Conservation (phyloP, 1,140 invertebrate genomes). For the Lordiphosa clarofinis region DNA sequence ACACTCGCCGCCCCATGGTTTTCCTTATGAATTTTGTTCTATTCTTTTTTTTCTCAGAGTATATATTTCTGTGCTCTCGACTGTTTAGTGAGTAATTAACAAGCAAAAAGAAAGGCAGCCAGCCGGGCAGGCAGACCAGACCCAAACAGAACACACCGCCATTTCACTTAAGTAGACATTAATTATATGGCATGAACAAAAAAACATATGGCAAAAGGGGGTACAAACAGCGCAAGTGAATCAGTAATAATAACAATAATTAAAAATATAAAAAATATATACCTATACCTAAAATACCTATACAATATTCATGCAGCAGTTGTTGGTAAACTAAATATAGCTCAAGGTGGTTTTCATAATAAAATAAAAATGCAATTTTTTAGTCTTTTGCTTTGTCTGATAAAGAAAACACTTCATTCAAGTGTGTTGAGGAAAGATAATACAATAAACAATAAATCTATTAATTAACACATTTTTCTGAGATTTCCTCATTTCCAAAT, state of each 20-base stretch:
- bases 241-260: constrained; percentile 55
- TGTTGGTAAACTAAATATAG: constrained; percentile 51
- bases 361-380: no score
- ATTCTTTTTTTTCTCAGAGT: constrained; percentile 6
- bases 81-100: constrained; percentile 75
- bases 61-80: constrained; percentile 19
- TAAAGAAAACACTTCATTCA: no score
- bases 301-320: constrained; percentile 36
- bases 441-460: no score
- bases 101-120: constrained; percentile 31
- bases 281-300: constrained; percentile 20
- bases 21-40: constrained; percentile 33
- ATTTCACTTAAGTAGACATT: constrained; percentile 75
- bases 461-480: constrained; percentile 14
- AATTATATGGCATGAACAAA: constrained; percentile 57
- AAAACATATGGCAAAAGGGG: constrained; percentile 19
- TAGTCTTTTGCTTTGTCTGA: no score
- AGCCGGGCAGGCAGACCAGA: constrained; percentile 6
- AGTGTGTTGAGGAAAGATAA: no score
- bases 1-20: constrained; percentile 45
- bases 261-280: constrained; percentile 49
- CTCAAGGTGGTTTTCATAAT: constrained; percentile 44
- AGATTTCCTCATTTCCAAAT: background rate
- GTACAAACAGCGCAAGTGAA: constrained; percentile 13
- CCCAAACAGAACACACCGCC: constrained; percentile 40